phyloP scores from a whole-genome alignment of 2,113 vertebrate genomes.

The Ophthalmolycus amberensis region DNA sequence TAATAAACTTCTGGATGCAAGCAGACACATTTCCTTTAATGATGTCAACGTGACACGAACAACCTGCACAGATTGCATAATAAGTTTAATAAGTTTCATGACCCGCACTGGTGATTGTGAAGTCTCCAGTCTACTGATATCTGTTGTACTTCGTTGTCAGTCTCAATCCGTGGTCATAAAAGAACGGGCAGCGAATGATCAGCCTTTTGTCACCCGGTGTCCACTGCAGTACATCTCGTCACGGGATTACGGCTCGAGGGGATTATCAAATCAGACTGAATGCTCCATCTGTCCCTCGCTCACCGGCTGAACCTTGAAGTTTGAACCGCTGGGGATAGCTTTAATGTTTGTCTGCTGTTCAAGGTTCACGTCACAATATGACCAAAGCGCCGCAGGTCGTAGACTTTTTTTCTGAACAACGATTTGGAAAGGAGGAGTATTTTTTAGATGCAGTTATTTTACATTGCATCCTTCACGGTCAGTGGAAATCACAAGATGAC shows the following conservation, averaged over 20 bases:
- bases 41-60: neutral
- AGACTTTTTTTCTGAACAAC: neutral
- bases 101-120: neutral
- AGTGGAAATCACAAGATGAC: neutral
- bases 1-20: neutral
- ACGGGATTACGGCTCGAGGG: constrained; percentile 56
- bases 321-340: constrained; percentile 30
- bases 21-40: neutral
- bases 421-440: neutral
- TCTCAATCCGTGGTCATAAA: neutral
- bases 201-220: constrained; percentile 9
- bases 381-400: neutral
- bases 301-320: constrained; percentile 47
- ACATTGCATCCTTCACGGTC: neutral
- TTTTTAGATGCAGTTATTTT: neutral
- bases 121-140: neutral
- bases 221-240: constrained; percentile 32
- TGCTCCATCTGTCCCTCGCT: constrained; percentile 54
- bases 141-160: neutral
- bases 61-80: constrained; percentile 8
- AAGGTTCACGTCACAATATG: constrained; percentile 34
- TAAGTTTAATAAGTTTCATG: neutral
- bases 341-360: constrained; percentile 2
- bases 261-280: constrained; percentile 54
- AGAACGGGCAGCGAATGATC: constrained; percentile 4